phyloP scores from a whole-genome alignment of 2,888 invertebrate genomes.

The Brachyptera putata region DNA sequence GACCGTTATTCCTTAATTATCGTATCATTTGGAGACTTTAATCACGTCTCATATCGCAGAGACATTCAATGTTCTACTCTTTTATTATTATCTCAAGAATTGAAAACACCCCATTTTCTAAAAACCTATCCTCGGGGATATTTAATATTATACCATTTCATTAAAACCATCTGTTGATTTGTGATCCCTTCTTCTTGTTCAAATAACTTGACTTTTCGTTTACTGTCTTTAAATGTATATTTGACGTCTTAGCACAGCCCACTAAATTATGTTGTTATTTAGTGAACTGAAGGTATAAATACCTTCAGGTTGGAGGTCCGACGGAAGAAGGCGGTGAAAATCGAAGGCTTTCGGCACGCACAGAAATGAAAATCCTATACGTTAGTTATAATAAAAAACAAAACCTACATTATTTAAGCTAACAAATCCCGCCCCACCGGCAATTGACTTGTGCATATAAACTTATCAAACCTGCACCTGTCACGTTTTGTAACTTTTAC shows the following conservation, averaged over 20 bases:
- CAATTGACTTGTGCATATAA: constrained; percentile 5
- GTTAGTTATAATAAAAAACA: constrained; percentile 8
- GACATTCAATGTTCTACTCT: neutral
- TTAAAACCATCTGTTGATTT: neutral
- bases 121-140: no score
- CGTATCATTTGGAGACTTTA: no score
- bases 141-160: neutral
- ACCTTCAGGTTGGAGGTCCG: neutral
- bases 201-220: no score
- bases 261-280: constrained; percentile 7
- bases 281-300: neutral
- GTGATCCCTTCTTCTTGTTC: no score
- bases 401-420: constrained; percentile 14
- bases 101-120: neutral
- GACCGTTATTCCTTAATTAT: no score
- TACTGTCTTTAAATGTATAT: no score
- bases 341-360: constrained; percentile 9
- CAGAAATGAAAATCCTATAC: constrained; percentile 13
- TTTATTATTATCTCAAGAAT: neutral
- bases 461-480: constrained; percentile 11
- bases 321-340: neutral
- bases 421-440: constrained; percentile 11
- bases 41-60: neutral
- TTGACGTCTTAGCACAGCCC: no score
- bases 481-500: constrained; percentile 4